Evolutionary conservation across 1,140 invertebrate genomes (phyloP), one percentile per base, ranked within the genome.

Genomic region (Lysiphlebus fabarum): DNA sequence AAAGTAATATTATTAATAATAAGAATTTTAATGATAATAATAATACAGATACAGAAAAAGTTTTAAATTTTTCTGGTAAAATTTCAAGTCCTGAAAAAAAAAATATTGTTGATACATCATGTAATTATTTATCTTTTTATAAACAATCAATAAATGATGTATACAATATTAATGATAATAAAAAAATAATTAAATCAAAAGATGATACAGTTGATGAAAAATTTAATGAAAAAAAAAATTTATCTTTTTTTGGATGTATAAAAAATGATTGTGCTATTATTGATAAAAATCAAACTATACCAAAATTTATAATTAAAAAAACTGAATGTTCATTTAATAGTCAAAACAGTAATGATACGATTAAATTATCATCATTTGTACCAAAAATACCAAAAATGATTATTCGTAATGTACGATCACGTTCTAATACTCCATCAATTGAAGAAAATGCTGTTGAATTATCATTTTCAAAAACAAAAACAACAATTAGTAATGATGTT

Each of bases 331-430:
- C 61, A 14, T 53, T 66, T 10, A 26, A 55, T 14, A 47, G 48
- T 48, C 58, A 58, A 42, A 54, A 49, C 26, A 54, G 50, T 38
- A 49, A 12, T 14, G 48, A 53, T 36, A 54, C 17, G 33, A 44
- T 48, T 33, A 38, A 48, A 17, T 54, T 44, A 37, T 53, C 11
- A 17, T 40, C 47, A 7, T 9, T 42, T 10, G 53, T 59, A 59
- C 63, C 63, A 9, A 64, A 79, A 60, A 77, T 80, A 67, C 78
- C 78, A 60, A 80, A 80, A 55, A 78, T 80, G 73, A 78, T 80
- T 33, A 80, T 80, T 47, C 66, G 74, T 40, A 80, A 78, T 26
- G 69, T 67, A 7, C 67, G 63, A 53, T 80, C 76, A 11, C 67
- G 77, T 14, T 73, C 77, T 3, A 63, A 63, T 11, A 79, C 76